These are phyloP conservation scores for Callosobruchus maculatus DNA, from an alignment of 2,888 invertebrate genomes.

Conservation along the genomic window DNA sequence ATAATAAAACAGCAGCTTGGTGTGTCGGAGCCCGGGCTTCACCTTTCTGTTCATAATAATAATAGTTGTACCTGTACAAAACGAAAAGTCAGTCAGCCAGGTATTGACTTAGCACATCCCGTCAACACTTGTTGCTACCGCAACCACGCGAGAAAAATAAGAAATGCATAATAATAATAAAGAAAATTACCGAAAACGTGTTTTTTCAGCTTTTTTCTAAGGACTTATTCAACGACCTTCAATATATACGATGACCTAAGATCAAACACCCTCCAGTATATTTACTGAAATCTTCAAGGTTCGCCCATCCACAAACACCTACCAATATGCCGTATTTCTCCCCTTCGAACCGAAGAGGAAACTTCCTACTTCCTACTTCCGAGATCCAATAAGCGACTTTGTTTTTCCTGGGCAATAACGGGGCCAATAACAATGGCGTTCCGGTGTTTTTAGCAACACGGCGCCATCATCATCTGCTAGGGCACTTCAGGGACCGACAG, in stretches of 20 bases:
- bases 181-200: too few species aligned
- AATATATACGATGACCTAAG: not conserved
- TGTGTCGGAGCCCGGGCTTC: too few species aligned
- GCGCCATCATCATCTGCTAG: slow-evolving; percentile 41
- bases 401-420: not conserved
- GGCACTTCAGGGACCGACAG: slow-evolving; percentile 35
- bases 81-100: too few species aligned
- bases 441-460: slow-evolving; percentile 20
- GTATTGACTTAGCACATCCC: too few species aligned
- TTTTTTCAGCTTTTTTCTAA: too few species aligned
- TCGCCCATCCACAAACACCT: not conserved
- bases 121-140: too few species aligned
- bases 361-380: not conserved
- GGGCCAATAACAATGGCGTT: slow-evolving; percentile 36
- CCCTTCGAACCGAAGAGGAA: not conserved
- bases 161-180: too few species aligned
- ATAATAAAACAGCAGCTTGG: too few species aligned
- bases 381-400: not conserved
- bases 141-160: too few species aligned
- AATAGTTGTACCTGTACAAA: too few species aligned
- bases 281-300: not conserved
- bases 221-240: too few species aligned
- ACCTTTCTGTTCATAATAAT: too few species aligned
- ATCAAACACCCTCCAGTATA: not conserved
- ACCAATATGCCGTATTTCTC: not conserved